These are phyloP conservation scores for Ariolimax columbianus DNA, from an alignment of 2,888 invertebrate species.

Conservation along the genomic window DNA sequence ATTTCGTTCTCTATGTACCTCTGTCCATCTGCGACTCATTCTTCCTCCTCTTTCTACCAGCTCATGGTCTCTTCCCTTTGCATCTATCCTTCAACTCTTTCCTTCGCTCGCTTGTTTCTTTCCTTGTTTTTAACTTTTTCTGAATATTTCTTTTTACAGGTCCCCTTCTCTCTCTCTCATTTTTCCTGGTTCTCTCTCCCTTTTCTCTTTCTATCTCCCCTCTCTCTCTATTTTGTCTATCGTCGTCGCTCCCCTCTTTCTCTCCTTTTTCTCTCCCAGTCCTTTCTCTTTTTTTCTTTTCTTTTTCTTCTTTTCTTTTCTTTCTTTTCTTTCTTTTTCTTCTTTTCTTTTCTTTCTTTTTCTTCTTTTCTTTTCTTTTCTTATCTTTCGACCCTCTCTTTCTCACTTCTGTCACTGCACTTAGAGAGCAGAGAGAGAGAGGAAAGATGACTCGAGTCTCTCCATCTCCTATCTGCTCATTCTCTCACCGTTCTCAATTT, in stretches of 20 bases:
- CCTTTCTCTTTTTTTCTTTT: too few relatives aligned
- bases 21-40: too few relatives aligned
- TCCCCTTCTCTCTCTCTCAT: background rate
- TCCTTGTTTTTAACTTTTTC: background rate
- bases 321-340: background rate
- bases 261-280: too few relatives aligned
- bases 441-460: too few relatives aligned
- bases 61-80: too few relatives aligned
- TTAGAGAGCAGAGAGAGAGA: too few relatives aligned
- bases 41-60: too few relatives aligned
- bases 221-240: constrained; percentile 19
- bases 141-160: background rate
- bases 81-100: too few relatives aligned
- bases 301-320: background rate
- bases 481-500: background rate
- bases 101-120: background rate
- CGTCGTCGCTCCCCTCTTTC: background rate
- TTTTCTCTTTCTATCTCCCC: too few relatives aligned
- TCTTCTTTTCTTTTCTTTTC: background rate
- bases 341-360: background rate
- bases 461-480: constrained; percentile 17
- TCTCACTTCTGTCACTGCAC: too few relatives aligned
- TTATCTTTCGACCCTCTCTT: background rate
- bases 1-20: too few relatives aligned
- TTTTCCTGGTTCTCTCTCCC: constrained; percentile 8